A percentile compares a stretch with the other conserved stretches of the same genome.
Evolutionary conservation across 2,113 vertebrate genomes (phyloP).

Genomic region (Eira barbara): DNA sequence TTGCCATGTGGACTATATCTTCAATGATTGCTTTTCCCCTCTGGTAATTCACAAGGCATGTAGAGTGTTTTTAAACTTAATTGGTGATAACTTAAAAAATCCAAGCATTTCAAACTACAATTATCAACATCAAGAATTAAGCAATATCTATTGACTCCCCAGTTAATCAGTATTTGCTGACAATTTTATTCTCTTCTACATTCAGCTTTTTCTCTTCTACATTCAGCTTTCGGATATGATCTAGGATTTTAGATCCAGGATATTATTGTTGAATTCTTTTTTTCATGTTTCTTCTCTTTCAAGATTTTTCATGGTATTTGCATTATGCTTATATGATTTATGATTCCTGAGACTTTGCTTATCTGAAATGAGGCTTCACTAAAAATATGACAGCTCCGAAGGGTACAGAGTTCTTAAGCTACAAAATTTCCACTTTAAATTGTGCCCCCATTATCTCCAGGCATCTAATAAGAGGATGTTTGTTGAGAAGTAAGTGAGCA

Average conservation of each 20-base stretch:
- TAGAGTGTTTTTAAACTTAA: background rate
- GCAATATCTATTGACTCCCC: background rate
- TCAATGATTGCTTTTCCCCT: background rate
- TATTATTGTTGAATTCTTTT: background rate
- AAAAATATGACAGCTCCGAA: background rate
- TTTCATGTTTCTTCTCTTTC: background rate
- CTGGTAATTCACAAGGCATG: background rate
- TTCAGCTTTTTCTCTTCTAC: background rate
- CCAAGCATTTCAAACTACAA: background rate
- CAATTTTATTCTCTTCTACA: background rate
- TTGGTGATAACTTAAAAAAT: background rate
- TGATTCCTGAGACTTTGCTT: background rate
- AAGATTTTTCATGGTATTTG: background rate
- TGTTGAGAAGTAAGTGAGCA: background rate
- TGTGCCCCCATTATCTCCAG: background rate
- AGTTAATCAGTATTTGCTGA: background rate
- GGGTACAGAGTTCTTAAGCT: background rate
- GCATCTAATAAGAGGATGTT: background rate
- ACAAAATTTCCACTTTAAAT: background rate
- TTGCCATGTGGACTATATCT: background rate
- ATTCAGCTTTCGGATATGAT: background rate
- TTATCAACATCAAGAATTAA: background rate
- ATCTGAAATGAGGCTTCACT: background rate
- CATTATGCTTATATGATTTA: background rate
- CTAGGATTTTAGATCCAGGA: background rate